Percentiles rank a stretch among this genome's conserved stretches.
Conservation (phyloP, 2,888 invertebrate genomes). For the Meloe dianella region DNA sequence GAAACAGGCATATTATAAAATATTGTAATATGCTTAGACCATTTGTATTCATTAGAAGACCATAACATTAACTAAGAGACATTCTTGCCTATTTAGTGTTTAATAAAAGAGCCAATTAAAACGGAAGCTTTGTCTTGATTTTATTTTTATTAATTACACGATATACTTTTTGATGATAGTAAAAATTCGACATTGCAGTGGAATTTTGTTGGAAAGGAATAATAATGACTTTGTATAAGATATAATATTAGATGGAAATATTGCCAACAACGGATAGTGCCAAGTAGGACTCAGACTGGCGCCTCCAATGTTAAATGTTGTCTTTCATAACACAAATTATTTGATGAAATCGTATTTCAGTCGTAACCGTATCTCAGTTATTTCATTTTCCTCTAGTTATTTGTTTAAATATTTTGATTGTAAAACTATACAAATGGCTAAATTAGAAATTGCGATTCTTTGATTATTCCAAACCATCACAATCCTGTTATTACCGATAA, state of each 20-base stretch:
- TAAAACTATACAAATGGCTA: not conserved
- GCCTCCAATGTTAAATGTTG: not conserved
- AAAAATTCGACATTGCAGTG: not conserved
- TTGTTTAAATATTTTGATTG: not conserved
- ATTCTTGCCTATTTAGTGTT: conserved; percentile 36
- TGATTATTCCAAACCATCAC: not conserved
- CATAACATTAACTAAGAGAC: conserved; percentile 39
- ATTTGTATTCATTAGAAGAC: conserved; percentile 37
- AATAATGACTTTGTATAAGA: not conserved
- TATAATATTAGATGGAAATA: not conserved
- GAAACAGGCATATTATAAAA: conserved; percentile 34
- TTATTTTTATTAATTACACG: conserved; percentile 21
- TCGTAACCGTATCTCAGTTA: not conserved
- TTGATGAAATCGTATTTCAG: not conserved
- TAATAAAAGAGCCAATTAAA: conserved; percentile 37
- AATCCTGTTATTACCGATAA: not conserved
- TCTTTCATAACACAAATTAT: not conserved
- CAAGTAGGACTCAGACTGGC: not conserved
- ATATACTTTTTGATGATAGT: not conserved
- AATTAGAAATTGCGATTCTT: not conserved
- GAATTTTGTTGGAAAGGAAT: conserved; percentile 10
- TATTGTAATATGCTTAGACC: conserved; percentile 35
- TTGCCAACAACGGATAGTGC: not conserved
- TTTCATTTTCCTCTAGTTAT: not conserved
- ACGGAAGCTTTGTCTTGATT: conserved; percentile 23